Evolutionary conservation across 2,797 vertebrate species (phyloP).

Genomic region (Uromys caudimaculatus): DNA sequence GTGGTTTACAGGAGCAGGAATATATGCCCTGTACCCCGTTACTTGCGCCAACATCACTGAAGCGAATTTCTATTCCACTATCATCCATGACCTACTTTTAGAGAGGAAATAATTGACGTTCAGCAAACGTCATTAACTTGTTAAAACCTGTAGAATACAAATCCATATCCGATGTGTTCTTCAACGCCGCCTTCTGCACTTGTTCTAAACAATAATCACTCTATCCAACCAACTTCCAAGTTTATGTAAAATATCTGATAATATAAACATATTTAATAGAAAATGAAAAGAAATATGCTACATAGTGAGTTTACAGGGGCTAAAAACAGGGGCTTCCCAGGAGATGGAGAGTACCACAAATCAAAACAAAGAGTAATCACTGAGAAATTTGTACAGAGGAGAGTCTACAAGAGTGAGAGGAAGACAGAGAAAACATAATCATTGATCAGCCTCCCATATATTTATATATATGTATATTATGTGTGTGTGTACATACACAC

Average conservation of each 20-base stretch:
- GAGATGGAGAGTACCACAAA: not conserved
- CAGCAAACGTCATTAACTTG: not conserved
- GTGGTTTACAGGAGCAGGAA: not conserved
- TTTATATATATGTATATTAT: not conserved
- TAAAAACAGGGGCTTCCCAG: not conserved
- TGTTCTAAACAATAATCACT: not conserved
- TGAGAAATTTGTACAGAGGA: not conserved
- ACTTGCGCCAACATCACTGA: not conserved
- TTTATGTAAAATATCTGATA: not conserved
- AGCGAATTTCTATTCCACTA: not conserved
- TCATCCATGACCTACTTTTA: not conserved
- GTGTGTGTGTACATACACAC: not conserved
- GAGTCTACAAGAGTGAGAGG: too few relatives aligned
- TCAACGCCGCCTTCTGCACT: not conserved
- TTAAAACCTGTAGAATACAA: not conserved
- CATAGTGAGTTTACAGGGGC: not conserved
- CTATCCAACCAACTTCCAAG: not conserved
- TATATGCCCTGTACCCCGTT: too few relatives aligned
- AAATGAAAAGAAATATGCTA: not conserved
- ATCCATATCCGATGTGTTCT: not conserved
- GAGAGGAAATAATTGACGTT: not conserved
- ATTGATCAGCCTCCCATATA: not conserved
- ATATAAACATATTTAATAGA: not conserved
- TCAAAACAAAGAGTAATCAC: not conserved
- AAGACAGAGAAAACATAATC: not conserved